Conservation (phyloP, 1,140 invertebrate genomes). For the Saccostrea cuccullata region DNA sequence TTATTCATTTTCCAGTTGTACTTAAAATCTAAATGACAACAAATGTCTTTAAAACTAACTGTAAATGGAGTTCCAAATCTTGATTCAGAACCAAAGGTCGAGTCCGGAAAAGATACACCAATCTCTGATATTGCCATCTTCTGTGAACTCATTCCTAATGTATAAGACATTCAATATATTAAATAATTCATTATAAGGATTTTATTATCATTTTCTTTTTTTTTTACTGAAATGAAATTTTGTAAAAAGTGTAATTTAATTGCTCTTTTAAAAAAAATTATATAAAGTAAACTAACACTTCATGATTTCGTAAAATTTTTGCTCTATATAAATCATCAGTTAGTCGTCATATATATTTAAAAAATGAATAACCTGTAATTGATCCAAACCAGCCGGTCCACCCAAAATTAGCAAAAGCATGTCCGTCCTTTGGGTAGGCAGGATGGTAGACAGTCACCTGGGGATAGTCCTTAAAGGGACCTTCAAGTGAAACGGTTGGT, state of each 20-base stretch:
- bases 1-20: too few relatives aligned
- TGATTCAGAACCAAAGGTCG: slow-evolving; percentile 67
- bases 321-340: too few relatives aligned
- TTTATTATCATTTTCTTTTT: too few relatives aligned
- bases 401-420: slow-evolving; percentile 68
- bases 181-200: too few relatives aligned
- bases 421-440: slow-evolving; percentile 53
- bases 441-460: slow-evolving; percentile 73
- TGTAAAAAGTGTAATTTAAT: background rate
- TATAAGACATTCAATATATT: background rate
- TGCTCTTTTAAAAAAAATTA: background rate
- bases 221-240: background rate
- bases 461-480: slow-evolving; percentile 71
- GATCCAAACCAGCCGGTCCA: slow-evolving; percentile 69
- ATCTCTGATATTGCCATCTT: slow-evolving; percentile 72
- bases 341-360: too few relatives aligned
- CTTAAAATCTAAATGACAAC: too few relatives aligned
- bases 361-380: slow-evolving; percentile 57
- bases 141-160: slow-evolving; percentile 64
- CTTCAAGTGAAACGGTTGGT: slow-evolving; percentile 42
- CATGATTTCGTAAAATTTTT: too few relatives aligned
- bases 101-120: slow-evolving; percentile 70
- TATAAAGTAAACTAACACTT: too few relatives aligned
- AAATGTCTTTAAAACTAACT: slow-evolving; percentile 34
- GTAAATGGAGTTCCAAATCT: slow-evolving; percentile 70